Base-by-base conservation (phyloP, 2,888 invertebrate genomes). In the Ptychoptera albimana region DNA sequence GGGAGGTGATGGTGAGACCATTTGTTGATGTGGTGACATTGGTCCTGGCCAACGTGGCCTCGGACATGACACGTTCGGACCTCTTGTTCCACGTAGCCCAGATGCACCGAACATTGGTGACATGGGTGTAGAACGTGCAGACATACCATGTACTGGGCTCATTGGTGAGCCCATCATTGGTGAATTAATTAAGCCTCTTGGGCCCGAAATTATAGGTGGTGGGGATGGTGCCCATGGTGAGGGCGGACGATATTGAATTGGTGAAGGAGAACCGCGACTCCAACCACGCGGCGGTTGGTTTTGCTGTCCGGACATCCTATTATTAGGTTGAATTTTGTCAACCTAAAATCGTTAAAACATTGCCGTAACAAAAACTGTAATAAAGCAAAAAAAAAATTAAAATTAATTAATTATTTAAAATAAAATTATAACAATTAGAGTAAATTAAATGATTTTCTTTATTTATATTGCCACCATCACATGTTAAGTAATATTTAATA, bases 181-280 rank as follows among this genome's bases (percentile, higher is more conserved):
- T 51, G 55, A 31, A 53, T 55, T 31, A 2, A 42, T 10, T 51
- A 72, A 70, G 55, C 71, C 71, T 50, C 74, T 66, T 15, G 73
- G 74, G 39, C 75, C 75, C 41, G 78, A 74, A 54, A 79, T 74
- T 48, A 77, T 72, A 4, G 79, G 80, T n/a, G 80, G 79, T 1
- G 82, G 80, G 52, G 81, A 78, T 2, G 81, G 78, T 8, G 77
- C 63, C 72, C 82, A 83, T 41, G 84, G 82, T 34, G 83, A 82
- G 11, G 79, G 76, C 31, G 83, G 78, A 32, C 82, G 75, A 63
- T 77, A 83, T 55, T 78, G 74, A 50, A 76, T 73, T 2, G 72
- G 68, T 37, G 74, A 72, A 42, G 78, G 77, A 57, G 71, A 67
- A 55, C 65, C 60, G 56, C 61, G 58, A 53, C 52, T 52, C 51